These are phyloP conservation scores for Brachylomia viminalis DNA, from an alignment of 2,888 invertebrate species.

Conservation along the genomic window DNA sequence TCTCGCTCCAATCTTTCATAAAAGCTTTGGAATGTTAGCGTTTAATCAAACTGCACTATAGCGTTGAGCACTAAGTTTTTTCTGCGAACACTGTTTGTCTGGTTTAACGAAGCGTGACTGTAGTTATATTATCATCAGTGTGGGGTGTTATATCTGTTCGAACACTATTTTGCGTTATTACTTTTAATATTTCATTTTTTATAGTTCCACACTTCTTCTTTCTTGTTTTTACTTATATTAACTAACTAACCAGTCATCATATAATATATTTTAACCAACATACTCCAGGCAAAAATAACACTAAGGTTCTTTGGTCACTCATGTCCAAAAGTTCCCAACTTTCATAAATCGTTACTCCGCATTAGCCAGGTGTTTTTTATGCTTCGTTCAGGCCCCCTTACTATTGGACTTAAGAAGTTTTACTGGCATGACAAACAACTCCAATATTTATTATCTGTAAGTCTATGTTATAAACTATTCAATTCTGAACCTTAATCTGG, in stretches of 20 bases:
- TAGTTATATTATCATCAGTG: constrained; percentile 26
- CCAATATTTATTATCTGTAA: neutral
- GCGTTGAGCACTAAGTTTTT: constrained; percentile 58
- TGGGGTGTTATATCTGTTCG: constrained; percentile 14
- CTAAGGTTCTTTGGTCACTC: neutral
- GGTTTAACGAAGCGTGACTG: constrained; percentile 71
- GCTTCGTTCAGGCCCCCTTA: neutral
- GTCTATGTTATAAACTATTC: constrained; percentile 17
- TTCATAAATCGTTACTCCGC: constrained; percentile 8
- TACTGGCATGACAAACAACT: constrained; percentile 1
- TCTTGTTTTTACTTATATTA: neutral
- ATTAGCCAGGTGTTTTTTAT: constrained; percentile 39
- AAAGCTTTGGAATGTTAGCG: constrained; percentile 57
- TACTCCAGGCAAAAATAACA: neutral
- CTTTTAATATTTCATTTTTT: neutral
- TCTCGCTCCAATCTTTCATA: constrained; percentile 48
- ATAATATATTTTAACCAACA: neutral
- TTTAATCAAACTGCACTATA: constrained; percentile 64
- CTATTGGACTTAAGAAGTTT: neutral
- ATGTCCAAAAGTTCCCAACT: constrained; percentile 11
- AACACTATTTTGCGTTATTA: neutral
- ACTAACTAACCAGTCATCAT: neutral
- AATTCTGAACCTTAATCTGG: constrained; percentile 1
- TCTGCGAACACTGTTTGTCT: constrained; percentile 66
- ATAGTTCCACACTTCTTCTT: neutral